Evolutionary conservation across 2,888 invertebrate species (phyloP).

Genomic region (Agriopis leucophaearia): DNA sequence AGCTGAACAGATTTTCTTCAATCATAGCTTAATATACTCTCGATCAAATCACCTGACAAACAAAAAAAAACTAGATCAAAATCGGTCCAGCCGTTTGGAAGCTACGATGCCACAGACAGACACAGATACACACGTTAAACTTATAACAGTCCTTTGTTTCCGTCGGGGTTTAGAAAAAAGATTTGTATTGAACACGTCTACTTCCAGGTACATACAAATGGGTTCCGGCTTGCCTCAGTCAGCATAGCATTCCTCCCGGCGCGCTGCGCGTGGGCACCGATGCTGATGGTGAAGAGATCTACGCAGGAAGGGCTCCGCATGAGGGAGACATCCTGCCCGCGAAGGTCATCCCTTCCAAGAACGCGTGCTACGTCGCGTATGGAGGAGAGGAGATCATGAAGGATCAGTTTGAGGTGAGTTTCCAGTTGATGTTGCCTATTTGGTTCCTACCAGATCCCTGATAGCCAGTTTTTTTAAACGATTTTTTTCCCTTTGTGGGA

Average conservation of each 20-base stretch:
- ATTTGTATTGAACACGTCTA: neutral
- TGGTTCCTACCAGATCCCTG: neutral
- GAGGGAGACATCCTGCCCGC: conserved; percentile 89
- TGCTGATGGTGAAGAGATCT: conserved; percentile 90
- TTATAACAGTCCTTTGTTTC: too few relatives aligned
- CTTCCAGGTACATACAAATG: conserved; percentile 81
- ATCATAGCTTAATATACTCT: too few relatives aligned
- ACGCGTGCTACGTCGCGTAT: conserved; percentile 88
- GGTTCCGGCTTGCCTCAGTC: conserved; percentile 81
- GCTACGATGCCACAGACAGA: too few relatives aligned
- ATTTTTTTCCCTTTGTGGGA: too few relatives aligned
- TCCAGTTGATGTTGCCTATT: neutral
- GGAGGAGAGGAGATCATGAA: conserved; percentile 88
- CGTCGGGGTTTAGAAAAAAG: neutral
- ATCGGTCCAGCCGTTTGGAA: too few relatives aligned
- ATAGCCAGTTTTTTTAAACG: too few relatives aligned
- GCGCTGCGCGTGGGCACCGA: conserved; percentile 88
- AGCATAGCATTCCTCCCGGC: conserved; percentile 80
- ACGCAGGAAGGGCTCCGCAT: conserved; percentile 90
- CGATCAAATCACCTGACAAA: too few relatives aligned
- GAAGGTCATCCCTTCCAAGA: conserved; percentile 88
- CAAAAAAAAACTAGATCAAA: too few relatives aligned
- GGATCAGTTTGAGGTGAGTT: conserved; percentile 87
- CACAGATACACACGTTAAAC: too few relatives aligned
- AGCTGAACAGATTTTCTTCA: too few relatives aligned